Percentiles rank a stretch among this genome's conserved stretches.
phyloP scores from a whole-genome alignment of 2,113 vertebrate species.

The Etheostoma spectabile region DNA sequence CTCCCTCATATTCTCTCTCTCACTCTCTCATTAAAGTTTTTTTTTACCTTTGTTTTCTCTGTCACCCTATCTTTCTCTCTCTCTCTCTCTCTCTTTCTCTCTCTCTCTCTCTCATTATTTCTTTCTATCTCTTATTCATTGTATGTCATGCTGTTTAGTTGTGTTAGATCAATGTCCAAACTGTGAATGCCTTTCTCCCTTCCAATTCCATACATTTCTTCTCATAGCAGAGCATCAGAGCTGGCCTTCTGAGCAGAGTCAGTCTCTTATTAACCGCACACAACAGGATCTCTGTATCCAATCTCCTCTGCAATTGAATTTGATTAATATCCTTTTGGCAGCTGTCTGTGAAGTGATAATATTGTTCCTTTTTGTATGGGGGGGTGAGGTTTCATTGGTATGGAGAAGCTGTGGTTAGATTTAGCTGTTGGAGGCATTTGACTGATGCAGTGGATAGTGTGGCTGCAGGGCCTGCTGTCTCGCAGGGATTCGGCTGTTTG shows the following conservation, averaged over 20 bases:
- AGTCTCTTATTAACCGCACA: slow-evolving; percentile 46
- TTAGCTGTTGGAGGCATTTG: slow-evolving; percentile 21
- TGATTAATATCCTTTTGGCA: slow-evolving; percentile 63
- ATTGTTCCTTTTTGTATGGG: slow-evolving; percentile 25
- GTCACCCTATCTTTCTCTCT: slow-evolving; percentile 1
- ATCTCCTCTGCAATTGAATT: slow-evolving; percentile 51
- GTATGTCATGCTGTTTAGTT: slow-evolving; percentile 46
- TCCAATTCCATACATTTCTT: slow-evolving; percentile 22
- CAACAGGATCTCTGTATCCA: slow-evolving; percentile 46
- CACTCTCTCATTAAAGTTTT: slow-evolving; percentile 51
- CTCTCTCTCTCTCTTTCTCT: background rate
- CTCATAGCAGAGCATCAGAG: slow-evolving; percentile 28
- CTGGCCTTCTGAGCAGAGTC: slow-evolving; percentile 36
- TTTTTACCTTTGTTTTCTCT: slow-evolving; percentile 43
- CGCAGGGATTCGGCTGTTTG: slow-evolving; percentile 36
- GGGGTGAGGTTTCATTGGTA: slow-evolving; percentile 16
- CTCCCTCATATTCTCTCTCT: slow-evolving; percentile 40
- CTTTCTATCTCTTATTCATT: slow-evolving; percentile 37
- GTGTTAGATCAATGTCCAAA: slow-evolving; percentile 36
- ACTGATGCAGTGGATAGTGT: slow-evolving; percentile 36
- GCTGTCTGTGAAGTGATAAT: slow-evolving; percentile 48
- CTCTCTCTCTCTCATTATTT: slow-evolving; percentile 8
- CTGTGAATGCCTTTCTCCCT: slow-evolving; percentile 25
- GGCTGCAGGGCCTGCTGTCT: slow-evolving; percentile 30
- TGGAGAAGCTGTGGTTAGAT: slow-evolving; percentile 17